These are phyloP conservation scores for Leptoclinus maculatus DNA, from an alignment of 2,797 vertebrate species.

Conservation along the genomic window DNA sequence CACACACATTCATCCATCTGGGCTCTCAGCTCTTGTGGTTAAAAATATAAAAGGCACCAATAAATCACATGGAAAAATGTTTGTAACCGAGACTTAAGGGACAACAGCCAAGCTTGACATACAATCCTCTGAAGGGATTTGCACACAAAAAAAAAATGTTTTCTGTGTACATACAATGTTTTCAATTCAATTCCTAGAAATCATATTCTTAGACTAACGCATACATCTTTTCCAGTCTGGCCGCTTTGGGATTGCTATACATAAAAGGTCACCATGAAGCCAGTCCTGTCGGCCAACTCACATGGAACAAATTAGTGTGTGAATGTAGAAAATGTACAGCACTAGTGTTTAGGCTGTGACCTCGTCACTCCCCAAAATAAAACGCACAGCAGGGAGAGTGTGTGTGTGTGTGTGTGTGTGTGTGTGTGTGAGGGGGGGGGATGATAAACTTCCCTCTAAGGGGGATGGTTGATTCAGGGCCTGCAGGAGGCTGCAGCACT, in stretches of 20 bases:
- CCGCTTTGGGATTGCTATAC: not conserved
- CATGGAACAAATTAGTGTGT: conserved; percentile 22
- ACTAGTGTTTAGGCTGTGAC: conserved; percentile 15
- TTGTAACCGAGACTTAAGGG: not conserved
- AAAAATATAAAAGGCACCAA: conserved; percentile 22
- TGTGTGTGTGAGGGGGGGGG: no score
- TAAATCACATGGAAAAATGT: conserved; percentile 23
- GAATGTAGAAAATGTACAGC: conserved; percentile 11
- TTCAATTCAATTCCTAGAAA: conserved; percentile 20
- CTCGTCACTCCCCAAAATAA: not conserved
- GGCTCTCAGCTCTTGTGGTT: conserved; percentile 7
- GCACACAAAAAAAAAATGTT: not conserved
- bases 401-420: no score
- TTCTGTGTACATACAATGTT: not conserved
- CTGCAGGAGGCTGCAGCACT: not conserved
- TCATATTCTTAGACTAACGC: not conserved
- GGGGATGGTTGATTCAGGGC: not conserved
- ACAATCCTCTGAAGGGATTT: not conserved
- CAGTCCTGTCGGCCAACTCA: conserved; percentile 12
- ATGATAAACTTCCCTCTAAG: not conserved
- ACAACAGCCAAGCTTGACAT: not conserved
- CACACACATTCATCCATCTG: not conserved
- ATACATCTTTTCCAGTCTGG: conserved; percentile 16
- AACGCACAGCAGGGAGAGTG: not conserved
- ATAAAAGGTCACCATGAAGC: not conserved